Evolutionary conservation across 2,113 vertebrate genomes (phyloP).

Genomic region (Alaudala cheleensis): DNA sequence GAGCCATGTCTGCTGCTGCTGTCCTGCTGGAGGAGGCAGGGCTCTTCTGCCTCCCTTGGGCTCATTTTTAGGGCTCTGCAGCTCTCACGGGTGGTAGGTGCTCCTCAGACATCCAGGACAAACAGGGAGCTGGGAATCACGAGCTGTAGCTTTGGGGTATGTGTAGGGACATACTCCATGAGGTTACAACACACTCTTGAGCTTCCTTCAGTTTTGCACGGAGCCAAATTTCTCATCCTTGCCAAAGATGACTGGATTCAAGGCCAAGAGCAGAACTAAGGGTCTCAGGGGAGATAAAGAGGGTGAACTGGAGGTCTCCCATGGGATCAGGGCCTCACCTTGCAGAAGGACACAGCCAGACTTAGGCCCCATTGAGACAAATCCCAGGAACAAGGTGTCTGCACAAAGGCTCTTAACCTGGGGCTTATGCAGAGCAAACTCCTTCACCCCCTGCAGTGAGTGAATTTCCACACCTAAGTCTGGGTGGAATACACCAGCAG

Average conservation of each 20-base stretch:
- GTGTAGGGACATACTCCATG: rapidly evolving
- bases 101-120: background rate
- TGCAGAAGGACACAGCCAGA: background rate
- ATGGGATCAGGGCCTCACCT: background rate
- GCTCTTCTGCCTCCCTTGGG: background rate
- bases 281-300: background rate
- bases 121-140: rapidly evolving
- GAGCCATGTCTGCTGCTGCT: background rate
- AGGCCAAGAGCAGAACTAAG: background rate
- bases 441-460: background rate
- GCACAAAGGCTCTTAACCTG: background rate
- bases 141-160: rapidly evolving
- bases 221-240: background rate
- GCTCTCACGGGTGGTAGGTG: background rate
- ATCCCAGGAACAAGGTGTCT: background rate
- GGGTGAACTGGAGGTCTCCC: background rate
- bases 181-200: background rate
- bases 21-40: background rate
- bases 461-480: background rate
- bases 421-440: background rate
- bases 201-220: background rate
- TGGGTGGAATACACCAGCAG: background rate
- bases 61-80: background rate
- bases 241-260: background rate
- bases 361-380: background rate